Conservation (phyloP, 2,113 vertebrate genomes). For the Hucho hucho region DNA sequence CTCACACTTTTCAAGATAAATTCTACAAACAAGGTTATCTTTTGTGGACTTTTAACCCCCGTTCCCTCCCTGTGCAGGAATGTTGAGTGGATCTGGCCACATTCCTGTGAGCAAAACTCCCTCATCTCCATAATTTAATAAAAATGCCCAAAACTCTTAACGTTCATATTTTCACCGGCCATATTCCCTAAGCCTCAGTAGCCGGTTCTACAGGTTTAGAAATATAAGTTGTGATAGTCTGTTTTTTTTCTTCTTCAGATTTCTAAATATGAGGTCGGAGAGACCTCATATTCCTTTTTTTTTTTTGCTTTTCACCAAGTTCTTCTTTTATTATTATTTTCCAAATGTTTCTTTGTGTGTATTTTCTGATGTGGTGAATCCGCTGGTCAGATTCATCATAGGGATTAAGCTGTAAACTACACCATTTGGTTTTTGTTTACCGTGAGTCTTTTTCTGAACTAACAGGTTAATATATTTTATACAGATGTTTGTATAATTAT, state of each 20-base stretch:
- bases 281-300: background rate
- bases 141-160: constrained; percentile 50
- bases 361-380: constrained; percentile 45
- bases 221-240: constrained; percentile 5
- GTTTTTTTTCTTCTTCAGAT: background rate
- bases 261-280: background rate
- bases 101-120: constrained; percentile 39
- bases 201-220: constrained; percentile 54
- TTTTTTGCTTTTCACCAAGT: too few relatives aligned
- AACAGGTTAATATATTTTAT: constrained; percentile 71
- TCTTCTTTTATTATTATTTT: constrained; percentile 6
- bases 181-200: constrained; percentile 19
- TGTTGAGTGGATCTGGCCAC: constrained; percentile 40
- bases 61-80: constrained; percentile 35
- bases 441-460: constrained; percentile 68
- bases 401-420: constrained; percentile 46
- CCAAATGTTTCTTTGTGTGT: constrained; percentile 50
- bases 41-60: constrained; percentile 32
- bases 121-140: constrained; percentile 52
- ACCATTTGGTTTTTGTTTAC: constrained; percentile 56
- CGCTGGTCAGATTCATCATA: constrained; percentile 56
- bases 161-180: constrained; percentile 29
- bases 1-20: constrained; percentile 38
- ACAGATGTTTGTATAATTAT: constrained; percentile 70
- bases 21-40: constrained; percentile 43